Percentiles rank a stretch among this genome's conserved stretches.
phyloP scores from a whole-genome alignment of 2,797 vertebrate genomes.

The Onychomys torridus region DNA sequence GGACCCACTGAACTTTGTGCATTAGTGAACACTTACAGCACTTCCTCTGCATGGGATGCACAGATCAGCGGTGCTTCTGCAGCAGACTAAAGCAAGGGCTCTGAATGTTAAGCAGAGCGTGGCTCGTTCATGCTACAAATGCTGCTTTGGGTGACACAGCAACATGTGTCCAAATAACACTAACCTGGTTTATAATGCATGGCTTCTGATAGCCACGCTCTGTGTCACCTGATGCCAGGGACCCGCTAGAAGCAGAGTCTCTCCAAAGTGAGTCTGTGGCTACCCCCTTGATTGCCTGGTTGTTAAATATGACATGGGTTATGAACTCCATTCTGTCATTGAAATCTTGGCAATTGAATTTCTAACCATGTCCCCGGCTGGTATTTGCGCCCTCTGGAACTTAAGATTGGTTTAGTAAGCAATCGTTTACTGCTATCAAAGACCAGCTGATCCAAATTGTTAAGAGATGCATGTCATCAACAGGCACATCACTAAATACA shows the following conservation, averaged over 20 bases:
- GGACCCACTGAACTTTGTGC: conserved; percentile 54
- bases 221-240: not conserved
- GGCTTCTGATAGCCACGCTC: conserved; percentile 44
- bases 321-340: not conserved
- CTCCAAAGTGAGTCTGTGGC: conserved; percentile 6
- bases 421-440: not conserved
- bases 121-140: conserved; percentile 35
- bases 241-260: not conserved
- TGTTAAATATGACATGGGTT: not conserved
- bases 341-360: not conserved
- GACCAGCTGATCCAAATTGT: not conserved
- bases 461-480: not conserved
- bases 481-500: not conserved
- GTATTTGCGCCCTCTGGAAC: not conserved
- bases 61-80: conserved; percentile 43
- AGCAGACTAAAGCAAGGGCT: conserved; percentile 37
- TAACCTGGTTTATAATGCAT: conserved; percentile 69
- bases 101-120: conserved; percentile 28
- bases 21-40: conserved; percentile 57
- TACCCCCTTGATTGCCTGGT: not conserved
- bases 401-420: conserved; percentile 51
- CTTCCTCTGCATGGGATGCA: conserved; percentile 68
- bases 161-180: conserved; percentile 47
- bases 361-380: not conserved
- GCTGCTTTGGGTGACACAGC: conserved; percentile 65